Evolutionary conservation across 2,888 invertebrate species (phyloP).

Genomic region (Lycaena phlaeas): DNA sequence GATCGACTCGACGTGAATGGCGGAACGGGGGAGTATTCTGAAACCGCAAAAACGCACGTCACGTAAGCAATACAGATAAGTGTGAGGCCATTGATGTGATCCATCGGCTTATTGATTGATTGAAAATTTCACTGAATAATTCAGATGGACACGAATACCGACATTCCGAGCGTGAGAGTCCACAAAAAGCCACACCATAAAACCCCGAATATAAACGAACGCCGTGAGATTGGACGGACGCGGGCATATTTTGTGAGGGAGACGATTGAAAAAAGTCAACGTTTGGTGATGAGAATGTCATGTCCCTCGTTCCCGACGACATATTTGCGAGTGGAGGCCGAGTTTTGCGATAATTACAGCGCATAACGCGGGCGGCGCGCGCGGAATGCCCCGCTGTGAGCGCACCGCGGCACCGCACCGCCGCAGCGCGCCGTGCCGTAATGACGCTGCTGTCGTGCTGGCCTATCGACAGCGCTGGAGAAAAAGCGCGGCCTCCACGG

Average conservation of each 20-base stretch:
- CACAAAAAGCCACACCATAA: constrained; percentile 46
- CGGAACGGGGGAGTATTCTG: constrained; percentile 61
- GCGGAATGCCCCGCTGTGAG: constrained; percentile 62
- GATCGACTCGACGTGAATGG: constrained; percentile 55
- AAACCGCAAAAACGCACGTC: constrained; percentile 52
- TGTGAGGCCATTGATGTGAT: constrained; percentile 65
- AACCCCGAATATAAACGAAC: constrained; percentile 46
- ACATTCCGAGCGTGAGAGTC: constrained; percentile 58
- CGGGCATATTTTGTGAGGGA: constrained; percentile 42
- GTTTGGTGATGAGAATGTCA: constrained; percentile 72
- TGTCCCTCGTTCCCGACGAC: constrained; percentile 69
- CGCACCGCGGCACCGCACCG: constrained; percentile 65
- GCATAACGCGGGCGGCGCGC: constrained; percentile 63
- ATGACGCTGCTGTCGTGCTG: constrained; percentile 25
- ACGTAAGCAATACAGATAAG: constrained; percentile 56
- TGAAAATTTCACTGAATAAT: constrained; percentile 66
- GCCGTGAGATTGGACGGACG: constrained; percentile 55
- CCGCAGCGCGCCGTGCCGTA: constrained; percentile 52
- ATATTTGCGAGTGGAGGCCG: constrained; percentile 66
- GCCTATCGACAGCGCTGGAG: constrained; percentile 47
- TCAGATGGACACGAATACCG: constrained; percentile 64
- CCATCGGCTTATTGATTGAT: constrained; percentile 69
- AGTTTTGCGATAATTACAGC: constrained; percentile 70
- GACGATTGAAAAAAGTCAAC: constrained; percentile 50
- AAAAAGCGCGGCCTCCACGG: constrained; percentile 49